Base-by-base conservation (phyloP, 2,113 vertebrate species). In the Pycnonotus jocosus region DNA sequence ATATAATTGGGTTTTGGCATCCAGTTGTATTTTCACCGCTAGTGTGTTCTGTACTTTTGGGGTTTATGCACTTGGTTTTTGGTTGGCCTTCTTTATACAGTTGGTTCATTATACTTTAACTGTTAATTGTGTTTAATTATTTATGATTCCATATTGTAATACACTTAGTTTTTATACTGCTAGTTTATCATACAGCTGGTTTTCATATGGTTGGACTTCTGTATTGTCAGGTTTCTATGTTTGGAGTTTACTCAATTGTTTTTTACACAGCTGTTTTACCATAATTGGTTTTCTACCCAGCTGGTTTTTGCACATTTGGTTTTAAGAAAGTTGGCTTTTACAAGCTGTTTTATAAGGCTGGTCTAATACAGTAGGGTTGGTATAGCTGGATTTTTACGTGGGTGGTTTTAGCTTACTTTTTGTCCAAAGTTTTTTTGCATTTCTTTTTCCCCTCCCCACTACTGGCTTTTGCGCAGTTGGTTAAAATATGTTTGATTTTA, bases 401-500 rank as follows among this genome's bases (percentile, higher is more conserved):
- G 20, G 10, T 48, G 5, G 8, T 38, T 81, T 60, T 68, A 37
- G 27, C 27, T 27, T 0, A 15, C 27, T 18, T 37, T 60, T 33
- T 20, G 6, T 5, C 28, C 19, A 8, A 11, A 14, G n/a, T 1
- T 18, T 53, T 53, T 64, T 27, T 35, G 19, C 14, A 23, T 20
- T 2, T 1, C 10, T 30, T 15, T 14, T 7, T 0, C 5, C 10
- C 6, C 6, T 2, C 15, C 1, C 25, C 24, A 14, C 19, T 15
- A 17, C 5, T 82, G 44, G 10, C 28, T 69, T 80, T 68, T 44
- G 6, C 56, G 57, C 1, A 5, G 21, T 40, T 65, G 12, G 7
- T 40, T 56, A 76, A 70, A 76, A 57, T 30, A 66, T 8, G 21
- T 16, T 45, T 73, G 42, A 3, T 68, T 54, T 82, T 28, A 54